Evolutionary conservation across 2,888 invertebrate genomes (phyloP).

Genomic region (Allophyes oxyacanthae): DNA sequence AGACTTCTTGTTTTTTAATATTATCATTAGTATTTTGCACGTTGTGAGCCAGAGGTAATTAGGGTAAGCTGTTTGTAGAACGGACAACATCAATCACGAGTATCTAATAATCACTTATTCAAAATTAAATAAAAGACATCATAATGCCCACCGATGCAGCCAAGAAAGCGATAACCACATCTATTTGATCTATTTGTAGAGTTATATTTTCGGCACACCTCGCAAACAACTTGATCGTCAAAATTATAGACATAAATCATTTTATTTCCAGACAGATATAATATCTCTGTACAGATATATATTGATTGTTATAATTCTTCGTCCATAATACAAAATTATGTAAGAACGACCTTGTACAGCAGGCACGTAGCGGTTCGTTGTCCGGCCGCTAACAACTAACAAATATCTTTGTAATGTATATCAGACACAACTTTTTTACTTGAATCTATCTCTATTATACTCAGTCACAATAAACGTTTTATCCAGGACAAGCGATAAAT

Average conservation of each 20-base stretch:
- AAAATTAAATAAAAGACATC: no score
- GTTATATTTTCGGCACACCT: no score
- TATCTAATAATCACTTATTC: no score
- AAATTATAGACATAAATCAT: not conserved
- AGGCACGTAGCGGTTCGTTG: slow-evolving; percentile 48
- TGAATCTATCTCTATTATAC: slow-evolving; percentile 27
- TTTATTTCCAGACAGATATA: slow-evolving; percentile 28
- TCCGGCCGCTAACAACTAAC: slow-evolving; percentile 41
- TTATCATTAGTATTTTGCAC: no score
- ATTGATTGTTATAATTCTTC: slow-evolving; percentile 40
- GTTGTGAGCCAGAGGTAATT: no score
- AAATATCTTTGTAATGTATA: slow-evolving; percentile 53
- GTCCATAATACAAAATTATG: slow-evolving; percentile 34
- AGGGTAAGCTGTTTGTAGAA: no score
- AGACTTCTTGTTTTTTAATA: no score
- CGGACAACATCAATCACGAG: no score
- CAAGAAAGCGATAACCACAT: no score
- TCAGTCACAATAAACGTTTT: slow-evolving; percentile 33
- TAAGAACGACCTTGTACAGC: slow-evolving; percentile 35
- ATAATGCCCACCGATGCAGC: no score
- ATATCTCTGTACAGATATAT: slow-evolving; percentile 13
- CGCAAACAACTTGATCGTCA: no score
- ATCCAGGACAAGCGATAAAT: slow-evolving; percentile 42
- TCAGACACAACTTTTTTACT: slow-evolving; percentile 44
- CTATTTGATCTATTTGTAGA: no score